A percentile compares a stretch with the other conserved stretches of the same genome.
Evolutionary conservation across 2,113 vertebrate genomes (phyloP).

Genomic region (Hystrix brachyura): DNA sequence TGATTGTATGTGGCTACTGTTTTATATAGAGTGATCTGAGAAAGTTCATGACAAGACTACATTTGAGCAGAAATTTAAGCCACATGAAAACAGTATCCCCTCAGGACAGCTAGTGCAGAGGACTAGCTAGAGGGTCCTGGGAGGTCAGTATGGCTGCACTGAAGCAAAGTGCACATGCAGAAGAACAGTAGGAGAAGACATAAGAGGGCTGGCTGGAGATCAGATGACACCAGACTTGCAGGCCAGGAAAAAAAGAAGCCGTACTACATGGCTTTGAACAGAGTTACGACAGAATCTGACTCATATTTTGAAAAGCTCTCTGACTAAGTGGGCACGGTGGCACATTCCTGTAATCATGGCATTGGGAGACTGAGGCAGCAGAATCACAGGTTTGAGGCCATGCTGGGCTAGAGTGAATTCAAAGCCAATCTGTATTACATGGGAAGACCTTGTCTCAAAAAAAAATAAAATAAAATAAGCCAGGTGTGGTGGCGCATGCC

Average conservation of each 20-base stretch:
- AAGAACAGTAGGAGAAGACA: not conserved
- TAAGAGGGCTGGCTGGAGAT: not conserved
- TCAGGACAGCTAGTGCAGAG: conserved; percentile 1
- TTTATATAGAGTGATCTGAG: conserved; percentile 5
- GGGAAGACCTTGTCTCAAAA: not conserved
- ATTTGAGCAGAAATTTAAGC: conserved; percentile 18
- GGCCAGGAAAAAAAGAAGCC: conserved; percentile 21
- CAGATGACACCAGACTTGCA: not conserved
- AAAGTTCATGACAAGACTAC: not conserved
- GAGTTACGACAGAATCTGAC: conserved; percentile 28
- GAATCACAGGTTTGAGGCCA: not conserved
- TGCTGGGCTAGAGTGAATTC: not conserved
- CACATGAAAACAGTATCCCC: not conserved
- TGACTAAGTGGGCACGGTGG: not conserved
- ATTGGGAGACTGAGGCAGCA: not conserved
- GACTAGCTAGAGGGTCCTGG: not conserved
- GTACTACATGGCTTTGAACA: conserved; percentile 41
- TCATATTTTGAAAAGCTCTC: not conserved
- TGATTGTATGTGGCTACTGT: not conserved
- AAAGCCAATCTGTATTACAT: not conserved
- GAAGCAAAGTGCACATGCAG: not conserved
- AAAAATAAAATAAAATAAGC: not conserved
- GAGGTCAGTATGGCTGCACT: not conserved
- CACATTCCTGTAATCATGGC: not conserved
- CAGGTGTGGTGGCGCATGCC: not conserved